Conservation (phyloP, 37 sponge, comb jelly and placozoan genomes). For the Theonella swinhoei region DNA sequence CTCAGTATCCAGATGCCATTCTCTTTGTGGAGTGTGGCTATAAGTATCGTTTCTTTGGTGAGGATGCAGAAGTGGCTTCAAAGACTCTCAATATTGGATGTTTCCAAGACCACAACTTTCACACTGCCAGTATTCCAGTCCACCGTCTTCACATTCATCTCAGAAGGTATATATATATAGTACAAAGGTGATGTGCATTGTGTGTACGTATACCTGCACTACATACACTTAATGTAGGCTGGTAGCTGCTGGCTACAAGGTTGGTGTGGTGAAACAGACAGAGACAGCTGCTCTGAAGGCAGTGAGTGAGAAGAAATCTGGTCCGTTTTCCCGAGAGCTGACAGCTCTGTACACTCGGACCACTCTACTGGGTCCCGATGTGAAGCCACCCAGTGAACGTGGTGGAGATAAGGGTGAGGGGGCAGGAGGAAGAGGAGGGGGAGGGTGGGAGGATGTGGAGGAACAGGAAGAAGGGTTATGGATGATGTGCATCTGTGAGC, state of each 20-base stretch:
- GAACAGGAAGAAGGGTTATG: slow-evolving; percentile 36
- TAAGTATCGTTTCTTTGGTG: slow-evolving; percentile 59
- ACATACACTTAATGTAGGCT: slow-evolving; percentile 10
- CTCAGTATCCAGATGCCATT: slow-evolving; percentile 43
- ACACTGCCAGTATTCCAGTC: slow-evolving; percentile 43
- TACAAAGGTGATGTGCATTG: not conserved
- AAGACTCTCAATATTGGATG: slow-evolving; percentile 54
- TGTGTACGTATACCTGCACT: no score
- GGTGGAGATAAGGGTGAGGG: not conserved
- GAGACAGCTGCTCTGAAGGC: slow-evolving; percentile 70
- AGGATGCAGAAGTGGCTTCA: slow-evolving; percentile 58
- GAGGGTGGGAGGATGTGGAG: not conserved
- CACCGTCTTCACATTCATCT: slow-evolving; percentile 46
- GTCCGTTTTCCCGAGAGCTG: slow-evolving; percentile 58
- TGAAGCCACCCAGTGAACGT: not conserved
- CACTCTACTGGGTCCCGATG: slow-evolving; percentile 44
- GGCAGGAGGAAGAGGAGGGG: not conserved
- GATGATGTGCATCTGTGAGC: slow-evolving; percentile 45
- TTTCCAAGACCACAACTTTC: slow-evolving; percentile 49
- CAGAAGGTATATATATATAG: slow-evolving; percentile 31
- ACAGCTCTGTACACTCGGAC: slow-evolving; percentile 54
- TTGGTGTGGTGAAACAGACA: slow-evolving; percentile 67
- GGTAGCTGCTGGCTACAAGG: slow-evolving; percentile 62
- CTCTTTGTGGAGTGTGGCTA: slow-evolving; percentile 67
- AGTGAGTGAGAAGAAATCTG: slow-evolving; percentile 45